phyloP scores from a whole-genome alignment of 2,797 vertebrate genomes.

The Cetoscarus ocellatus region DNA sequence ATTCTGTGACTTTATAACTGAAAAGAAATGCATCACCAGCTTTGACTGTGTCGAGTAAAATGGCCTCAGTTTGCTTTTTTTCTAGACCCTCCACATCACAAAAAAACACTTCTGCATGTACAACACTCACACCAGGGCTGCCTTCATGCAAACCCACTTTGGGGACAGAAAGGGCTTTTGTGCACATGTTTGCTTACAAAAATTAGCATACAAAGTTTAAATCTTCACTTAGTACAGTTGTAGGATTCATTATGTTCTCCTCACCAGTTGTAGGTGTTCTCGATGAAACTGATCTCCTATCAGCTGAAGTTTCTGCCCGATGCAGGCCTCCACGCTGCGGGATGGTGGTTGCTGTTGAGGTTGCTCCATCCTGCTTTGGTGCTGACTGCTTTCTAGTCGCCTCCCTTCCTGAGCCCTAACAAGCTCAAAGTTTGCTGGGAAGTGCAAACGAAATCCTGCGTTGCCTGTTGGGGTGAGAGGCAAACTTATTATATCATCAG shows the following conservation, averaged over 20 bases:
- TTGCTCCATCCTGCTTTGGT: conserved; percentile 61
- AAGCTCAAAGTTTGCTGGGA: conserved; percentile 79
- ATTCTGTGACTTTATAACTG: too few species aligned
- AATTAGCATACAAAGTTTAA: conserved; percentile 15
- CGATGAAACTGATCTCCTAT: conserved; percentile 88
- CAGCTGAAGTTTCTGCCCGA: conserved; percentile 87
- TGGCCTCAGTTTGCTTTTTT: too few species aligned
- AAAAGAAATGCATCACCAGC: too few species aligned
- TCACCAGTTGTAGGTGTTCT: conserved; percentile 85
- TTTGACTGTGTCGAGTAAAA: too few species aligned
- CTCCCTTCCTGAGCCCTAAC: conserved; percentile 66
- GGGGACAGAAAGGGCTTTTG: not conserved
- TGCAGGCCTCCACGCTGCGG: conserved; percentile 80
- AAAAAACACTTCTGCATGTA: too few species aligned
- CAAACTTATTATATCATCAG: conserved; percentile 50
- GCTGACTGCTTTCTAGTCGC: conserved; percentile 57
- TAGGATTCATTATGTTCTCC: conserved; percentile 39
- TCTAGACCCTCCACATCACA: too few species aligned
- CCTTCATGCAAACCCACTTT: not conserved
- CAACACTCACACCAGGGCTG: not conserved
- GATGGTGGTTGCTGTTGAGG: conserved; percentile 65
- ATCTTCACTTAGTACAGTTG: conserved; percentile 25
- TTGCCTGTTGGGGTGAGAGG: conserved; percentile 78
- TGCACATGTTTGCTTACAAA: conserved; percentile 29
- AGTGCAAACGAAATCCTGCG: conserved; percentile 85